Evolutionary conservation across 2,113 vertebrate genomes (phyloP).

Genomic region (Mus musculus): DNA sequence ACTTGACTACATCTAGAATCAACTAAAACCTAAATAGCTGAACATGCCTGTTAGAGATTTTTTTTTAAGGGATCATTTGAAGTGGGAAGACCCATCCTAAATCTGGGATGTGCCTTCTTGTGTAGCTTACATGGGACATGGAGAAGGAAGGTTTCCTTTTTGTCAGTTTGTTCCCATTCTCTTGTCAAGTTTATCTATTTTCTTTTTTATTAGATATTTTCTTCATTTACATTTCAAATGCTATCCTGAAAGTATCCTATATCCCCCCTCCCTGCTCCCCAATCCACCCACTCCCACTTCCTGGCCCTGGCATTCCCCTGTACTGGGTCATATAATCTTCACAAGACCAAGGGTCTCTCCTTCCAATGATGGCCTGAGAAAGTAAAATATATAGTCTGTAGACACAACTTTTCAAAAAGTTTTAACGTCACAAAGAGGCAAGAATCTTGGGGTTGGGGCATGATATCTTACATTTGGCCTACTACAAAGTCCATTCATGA

Average conservation of each 20-base stretch:
- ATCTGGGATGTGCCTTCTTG: neutral
- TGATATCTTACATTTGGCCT: neutral
- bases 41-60: neutral
- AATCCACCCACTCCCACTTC: too few species aligned
- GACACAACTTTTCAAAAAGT: neutral
- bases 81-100: neutral
- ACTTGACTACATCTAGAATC: neutral
- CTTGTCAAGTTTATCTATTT: neutral
- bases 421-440: neutral
- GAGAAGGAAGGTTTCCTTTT: neutral
- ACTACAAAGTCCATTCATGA: neutral
- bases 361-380: too few species aligned
- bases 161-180: neutral
- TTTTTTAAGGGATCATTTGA: neutral
- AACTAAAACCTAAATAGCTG: neutral
- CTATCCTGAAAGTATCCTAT: too few species aligned
- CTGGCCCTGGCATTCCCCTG: too few species aligned
- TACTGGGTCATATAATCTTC: too few species aligned
- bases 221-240: too few species aligned
- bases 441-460: neutral
- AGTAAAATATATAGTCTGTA: neutral
- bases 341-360: too few species aligned
- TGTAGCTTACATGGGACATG: too few species aligned
- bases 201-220: too few species aligned
- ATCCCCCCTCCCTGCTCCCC: too few species aligned